A percentile compares a stretch with the other conserved stretches of the same genome.
These are phyloP conservation scores for Thera britannica DNA, from an alignment of 2,888 invertebrate species.

Conservation along the genomic window DNA sequence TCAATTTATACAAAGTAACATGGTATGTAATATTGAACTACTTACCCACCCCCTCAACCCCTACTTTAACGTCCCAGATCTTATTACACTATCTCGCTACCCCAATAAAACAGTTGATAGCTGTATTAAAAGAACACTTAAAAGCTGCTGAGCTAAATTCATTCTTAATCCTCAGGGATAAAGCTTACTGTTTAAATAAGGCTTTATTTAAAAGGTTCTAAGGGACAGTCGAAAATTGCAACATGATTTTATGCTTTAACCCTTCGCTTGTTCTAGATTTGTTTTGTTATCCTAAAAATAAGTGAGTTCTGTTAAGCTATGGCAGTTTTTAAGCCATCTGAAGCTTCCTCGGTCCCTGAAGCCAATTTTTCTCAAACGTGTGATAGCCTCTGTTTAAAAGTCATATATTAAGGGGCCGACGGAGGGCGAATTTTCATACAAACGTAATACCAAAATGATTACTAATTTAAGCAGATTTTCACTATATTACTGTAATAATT, in stretches of 20 bases:
- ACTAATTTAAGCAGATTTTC: too few species aligned
- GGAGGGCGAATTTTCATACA: too few species aligned
- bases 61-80: constrained; percentile 29
- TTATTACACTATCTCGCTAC: constrained; percentile 40
- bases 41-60: not conserved
- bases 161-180: constrained; percentile 12
- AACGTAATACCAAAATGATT: too few species aligned
- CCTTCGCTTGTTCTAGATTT: constrained; percentile 26
- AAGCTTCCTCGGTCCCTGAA: too few species aligned
- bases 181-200: constrained; percentile 10
- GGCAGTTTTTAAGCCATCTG: too few species aligned
- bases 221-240: constrained; percentile 17
- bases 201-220: constrained; percentile 15
- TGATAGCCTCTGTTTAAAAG: too few species aligned
- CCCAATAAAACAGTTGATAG: constrained; percentile 41
- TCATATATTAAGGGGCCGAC: too few species aligned
- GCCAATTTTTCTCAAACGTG: too few species aligned
- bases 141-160: constrained; percentile 22
- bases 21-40: constrained; percentile 2
- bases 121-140: constrained; percentile 40
- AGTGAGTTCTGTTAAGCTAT: too few species aligned
- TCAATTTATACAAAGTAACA: not conserved
- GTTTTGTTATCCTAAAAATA: not conserved
- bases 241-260: constrained; percentile 39
- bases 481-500: too few species aligned